phyloP scores from a whole-genome alignment of 2,888 invertebrate genomes.

The Calameuta pallipes region DNA sequence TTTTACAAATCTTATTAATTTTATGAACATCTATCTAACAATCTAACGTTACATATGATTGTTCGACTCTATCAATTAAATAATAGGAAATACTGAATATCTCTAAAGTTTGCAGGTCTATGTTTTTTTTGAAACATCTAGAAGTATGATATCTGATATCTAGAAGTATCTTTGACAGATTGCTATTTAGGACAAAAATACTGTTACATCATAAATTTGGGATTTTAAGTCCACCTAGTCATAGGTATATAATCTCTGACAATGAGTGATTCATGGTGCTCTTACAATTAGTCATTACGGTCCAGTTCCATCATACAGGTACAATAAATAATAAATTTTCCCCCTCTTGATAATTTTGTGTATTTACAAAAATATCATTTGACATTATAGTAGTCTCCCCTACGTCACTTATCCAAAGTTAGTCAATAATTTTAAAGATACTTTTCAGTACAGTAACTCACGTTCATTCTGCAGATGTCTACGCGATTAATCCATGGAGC shows the following conservation, averaged over 20 bases:
- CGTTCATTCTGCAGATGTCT: neutral
- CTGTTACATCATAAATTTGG: too few relatives aligned
- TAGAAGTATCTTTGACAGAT: neutral
- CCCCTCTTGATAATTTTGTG: neutral
- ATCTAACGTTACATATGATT: neutral
- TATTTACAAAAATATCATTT: neutral
- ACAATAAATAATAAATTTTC: too few relatives aligned
- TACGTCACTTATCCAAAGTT: neutral
- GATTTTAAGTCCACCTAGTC: too few relatives aligned
- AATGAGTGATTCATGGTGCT: too few relatives aligned
- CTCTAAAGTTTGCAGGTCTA: neutral
- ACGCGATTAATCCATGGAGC: neutral
- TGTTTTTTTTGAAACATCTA: neutral
- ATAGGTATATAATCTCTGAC: too few relatives aligned
- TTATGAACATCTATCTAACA: neutral
- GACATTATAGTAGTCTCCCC: neutral
- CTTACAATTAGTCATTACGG: too few relatives aligned
- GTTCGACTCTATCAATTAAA: too few relatives aligned
- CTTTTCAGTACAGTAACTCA: neutral
- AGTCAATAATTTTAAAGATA: neutral
- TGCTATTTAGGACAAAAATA: neutral
- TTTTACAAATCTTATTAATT: slow-evolving; percentile 1
- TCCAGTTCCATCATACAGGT: too few relatives aligned
- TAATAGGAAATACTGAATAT: neutral
- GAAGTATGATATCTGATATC: too few relatives aligned